Evolutionary conservation across 2,797 vertebrate species (phyloP), one percentile per base, ranked within the genome.

Genomic region (Falco concolor): DNA sequence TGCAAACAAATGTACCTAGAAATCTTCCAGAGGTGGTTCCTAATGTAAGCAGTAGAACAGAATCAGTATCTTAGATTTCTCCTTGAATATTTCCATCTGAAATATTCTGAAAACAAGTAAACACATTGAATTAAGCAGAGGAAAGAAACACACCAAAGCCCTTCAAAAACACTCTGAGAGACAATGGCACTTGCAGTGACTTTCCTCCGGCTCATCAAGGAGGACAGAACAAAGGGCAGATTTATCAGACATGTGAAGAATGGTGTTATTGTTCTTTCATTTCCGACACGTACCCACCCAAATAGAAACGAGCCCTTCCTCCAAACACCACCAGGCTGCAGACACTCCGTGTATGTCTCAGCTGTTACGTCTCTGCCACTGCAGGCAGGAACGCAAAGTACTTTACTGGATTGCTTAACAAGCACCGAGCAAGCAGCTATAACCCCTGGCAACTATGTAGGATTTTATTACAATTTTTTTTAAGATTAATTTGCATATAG

Each of bases 121-220:
- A 93, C 23, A 27, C 36, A 15, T 8, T 73, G 36, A 88, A 81
- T 75, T 49, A 30, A 63, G 13, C 59, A 34, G 54, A 79, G 73
- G 80, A 79, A 91, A 24, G 5, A 15, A 88, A 77, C 64, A 80
- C 84, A 77, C 81, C 72, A 79, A 56, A 38, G 67, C 34, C 76
- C 77, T 93, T 92, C 63, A 79, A 38, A 95, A 95, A 53, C 88
- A 79, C 92, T 87, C 74, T 0, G 67, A n/a, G 70, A n/a, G 82
- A 96, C 93, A 97, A 94, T 63, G 83, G 83, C 93, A 94, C 69
- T 95, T 42, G 74, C 83, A 45, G 84, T 56, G 90, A 49, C 86
- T 89, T 95, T 86, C 47, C 84, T 90, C 63, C 63, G 56, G 67
- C 69, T 69, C 87, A 84, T 84, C 87, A 67, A 82, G 85, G 67